phyloP scores from a whole-genome alignment of 2,113 vertebrate genomes.

The Dasyurus viverrinus region DNA sequence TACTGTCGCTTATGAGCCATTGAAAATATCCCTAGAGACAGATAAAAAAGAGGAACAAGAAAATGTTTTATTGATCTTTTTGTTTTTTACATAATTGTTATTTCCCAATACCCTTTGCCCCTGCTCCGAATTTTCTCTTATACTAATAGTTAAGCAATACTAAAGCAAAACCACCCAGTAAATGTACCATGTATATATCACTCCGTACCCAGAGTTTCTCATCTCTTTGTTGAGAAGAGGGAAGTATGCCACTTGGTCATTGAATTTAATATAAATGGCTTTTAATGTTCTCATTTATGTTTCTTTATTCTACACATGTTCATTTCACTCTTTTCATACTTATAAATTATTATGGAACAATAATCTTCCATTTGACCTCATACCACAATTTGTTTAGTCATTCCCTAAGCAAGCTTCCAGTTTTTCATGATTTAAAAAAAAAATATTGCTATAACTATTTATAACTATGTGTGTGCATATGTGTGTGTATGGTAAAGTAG shows the following conservation, averaged over 20 bases:
- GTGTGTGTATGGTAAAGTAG: not conserved
- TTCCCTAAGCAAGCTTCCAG: not conserved
- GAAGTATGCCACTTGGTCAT: not conserved
- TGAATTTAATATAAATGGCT: not conserved
- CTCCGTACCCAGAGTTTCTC: not conserved
- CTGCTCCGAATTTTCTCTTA: not conserved
- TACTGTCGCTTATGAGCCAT: too few species aligned
- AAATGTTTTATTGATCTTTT: not conserved
- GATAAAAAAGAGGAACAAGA: not conserved
- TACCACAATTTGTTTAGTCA: not conserved
- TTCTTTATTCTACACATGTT: not conserved
- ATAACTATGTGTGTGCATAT: too few species aligned
- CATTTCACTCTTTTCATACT: too few species aligned
- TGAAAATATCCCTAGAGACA: not conserved
- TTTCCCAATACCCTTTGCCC: not conserved
- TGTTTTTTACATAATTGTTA: not conserved
- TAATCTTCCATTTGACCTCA: not conserved
- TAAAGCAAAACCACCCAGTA: not conserved
- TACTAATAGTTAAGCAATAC: not conserved
- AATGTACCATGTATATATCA: not conserved
- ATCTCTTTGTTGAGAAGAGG: not conserved
- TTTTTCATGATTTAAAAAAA: not conserved
- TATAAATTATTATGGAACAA: not conserved
- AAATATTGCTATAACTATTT: not conserved
- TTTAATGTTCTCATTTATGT: not conserved